Base-by-base conservation (phyloP, 1,140 invertebrate species). In the Polypedilum pembai region DNA sequence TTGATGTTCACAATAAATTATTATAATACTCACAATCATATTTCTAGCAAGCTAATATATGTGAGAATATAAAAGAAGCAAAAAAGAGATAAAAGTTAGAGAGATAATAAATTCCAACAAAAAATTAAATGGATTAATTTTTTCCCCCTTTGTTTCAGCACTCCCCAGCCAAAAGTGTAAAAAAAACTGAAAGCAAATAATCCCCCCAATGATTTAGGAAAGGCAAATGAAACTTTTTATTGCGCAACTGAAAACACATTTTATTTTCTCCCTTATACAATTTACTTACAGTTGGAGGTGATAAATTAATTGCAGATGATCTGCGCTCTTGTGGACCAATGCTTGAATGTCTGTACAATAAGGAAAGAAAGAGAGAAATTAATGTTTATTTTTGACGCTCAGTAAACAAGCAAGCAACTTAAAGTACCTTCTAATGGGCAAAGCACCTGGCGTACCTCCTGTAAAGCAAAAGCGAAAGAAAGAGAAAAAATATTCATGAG, bases 261-360 rank as follows among this genome's bases (percentile, higher is more conserved):
- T 12, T n/a, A n/a, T 56, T n/a, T 15, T 56, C 45, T 15, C 12
- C n/a, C 12, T 56, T 56, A 56, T 56, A n/a, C n/a, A 56, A 12
- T 45, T 12, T 56, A 83, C 85, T 89, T 88, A 94, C 92, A 86
- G 91, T 91, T 76, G 92, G 92, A 75, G 92, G 93, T 75, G 92
- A 94, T 63, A 94, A 85, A 84, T 94, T 94, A 74, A 93, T 90
- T 74, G 89, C 91, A 0, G 92, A 94, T 76, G 90, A 90, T 66
- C 92, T 89, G 75, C 92, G 86, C 79, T 95, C 93, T 79, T 94
- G 92, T 0, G 93, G 92, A 66, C 93, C 93, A 76, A 94, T 94
- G 80, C 92, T 94, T 17, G 93, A 95, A 81, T 96, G 94, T 24
- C 94, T 87, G 33, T 15, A 56, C 15, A 1, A 56, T 3, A n/a